Evolutionary conservation across 2,797 vertebrate species (phyloP).

Genomic region (Bovichtus variegatus): DNA sequence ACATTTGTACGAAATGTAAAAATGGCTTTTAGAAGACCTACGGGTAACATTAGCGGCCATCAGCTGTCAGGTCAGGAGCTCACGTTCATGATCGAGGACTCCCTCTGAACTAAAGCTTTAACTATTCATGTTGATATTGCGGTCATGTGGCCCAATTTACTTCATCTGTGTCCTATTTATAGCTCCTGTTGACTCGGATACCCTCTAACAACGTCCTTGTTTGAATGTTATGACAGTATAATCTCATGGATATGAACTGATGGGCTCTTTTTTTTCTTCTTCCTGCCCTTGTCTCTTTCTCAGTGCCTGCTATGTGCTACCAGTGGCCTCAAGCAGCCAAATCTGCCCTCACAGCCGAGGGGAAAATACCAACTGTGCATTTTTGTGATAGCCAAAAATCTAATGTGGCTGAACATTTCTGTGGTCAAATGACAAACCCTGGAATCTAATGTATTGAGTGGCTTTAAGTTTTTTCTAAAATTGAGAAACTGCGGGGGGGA

Average conservation of each 20-base stretch:
- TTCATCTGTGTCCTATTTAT: constrained; percentile 35
- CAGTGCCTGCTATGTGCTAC: constrained; percentile 30
- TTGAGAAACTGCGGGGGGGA: constrained; percentile 22
- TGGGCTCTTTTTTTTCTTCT: constrained; percentile 37
- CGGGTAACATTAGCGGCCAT: constrained; percentile 31
- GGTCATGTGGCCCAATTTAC: constrained; percentile 49
- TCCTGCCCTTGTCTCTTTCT: constrained; percentile 24
- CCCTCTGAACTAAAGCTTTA: constrained; percentile 23
- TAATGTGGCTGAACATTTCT: constrained; percentile 57
- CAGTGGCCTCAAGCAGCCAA: constrained; percentile 68
- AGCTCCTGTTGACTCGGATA: constrained; percentile 30
- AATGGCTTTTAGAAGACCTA: constrained; percentile 19
- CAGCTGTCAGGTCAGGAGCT: constrained; percentile 25
- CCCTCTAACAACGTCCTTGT: constrained; percentile 12
- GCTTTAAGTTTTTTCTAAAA: constrained; percentile 13
- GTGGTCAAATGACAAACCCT: constrained; percentile 38
- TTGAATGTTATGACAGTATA: constrained; percentile 25
- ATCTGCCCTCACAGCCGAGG: constrained; percentile 58
- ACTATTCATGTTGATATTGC: constrained; percentile 43
- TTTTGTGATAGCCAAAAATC: constrained; percentile 58
- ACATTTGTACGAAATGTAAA: constrained; percentile 22
- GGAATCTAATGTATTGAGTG: constrained; percentile 27
- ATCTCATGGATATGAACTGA: constrained; percentile 14
- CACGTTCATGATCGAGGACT: constrained; percentile 19
- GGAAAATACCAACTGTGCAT: constrained; percentile 74